Evolutionary conservation across 2,113 vertebrate species (phyloP), one percentile per base, ranked within the genome.

Genomic region (Amphilophus citrinellus): DNA sequence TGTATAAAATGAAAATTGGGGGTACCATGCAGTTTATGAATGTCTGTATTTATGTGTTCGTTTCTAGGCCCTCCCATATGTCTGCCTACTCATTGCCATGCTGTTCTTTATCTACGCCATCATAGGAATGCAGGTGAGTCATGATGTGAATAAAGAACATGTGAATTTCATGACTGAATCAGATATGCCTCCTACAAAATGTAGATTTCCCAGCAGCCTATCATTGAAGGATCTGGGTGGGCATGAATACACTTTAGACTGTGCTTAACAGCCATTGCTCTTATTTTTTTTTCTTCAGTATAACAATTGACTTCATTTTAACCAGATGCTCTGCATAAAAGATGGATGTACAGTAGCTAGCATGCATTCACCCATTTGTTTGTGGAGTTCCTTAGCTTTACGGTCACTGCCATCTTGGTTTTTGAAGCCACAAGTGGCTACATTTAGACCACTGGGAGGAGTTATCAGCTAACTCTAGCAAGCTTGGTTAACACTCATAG

Each of bases 71-170:
- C 95, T 99, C 93, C 98, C 98, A 2, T 99, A 99, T 0, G 98
- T 99, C 91, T 99, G 98, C 89, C 97, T 99, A 61, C 98, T 99
- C 85, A 99, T 99, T 39, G 98, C 98, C 83, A 99, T 99, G 98
- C 96, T 99, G 68, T 99, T 99, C 95, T 99, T 99, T 95, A 99
- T 99, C 96, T 99, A 99, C 1, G 98, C 98, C 96, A 98, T 99
- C 92, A 98, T 99, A 3, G 98, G 98, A 79, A 99, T 99, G 98
- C 98, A 99, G 97, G 98, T 99, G 93, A 97, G 88, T 89, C 5
- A 6, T 30, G 35, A 82, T 58, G 30, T 56, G 27, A 30, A 27
- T 22, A 20, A 44, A 78, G 8, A 8, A 58, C 58, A 20, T 71
- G 24, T n/a, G 5, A 76, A 47, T 73, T 73, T 73, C 27, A 53